Evolutionary conservation across 2,113 vertebrate genomes (phyloP).

Genomic region (Chroicocephalus ridibundus): DNA sequence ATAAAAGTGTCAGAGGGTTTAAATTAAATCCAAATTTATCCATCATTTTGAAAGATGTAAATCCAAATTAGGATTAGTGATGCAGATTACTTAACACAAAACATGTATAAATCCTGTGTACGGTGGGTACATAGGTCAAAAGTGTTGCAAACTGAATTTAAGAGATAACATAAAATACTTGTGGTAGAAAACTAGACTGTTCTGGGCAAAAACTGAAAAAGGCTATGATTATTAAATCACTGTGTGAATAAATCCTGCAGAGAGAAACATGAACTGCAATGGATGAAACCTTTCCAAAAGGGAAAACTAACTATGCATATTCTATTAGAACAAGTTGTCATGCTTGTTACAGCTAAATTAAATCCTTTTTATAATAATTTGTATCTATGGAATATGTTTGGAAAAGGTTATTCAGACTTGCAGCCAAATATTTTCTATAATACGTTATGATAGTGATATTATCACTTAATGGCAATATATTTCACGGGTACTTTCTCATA

Average conservation of each 20-base stretch:
- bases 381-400: not conserved
- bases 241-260: not conserved
- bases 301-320: not conserved
- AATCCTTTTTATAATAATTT: not conserved
- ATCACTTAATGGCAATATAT: not conserved
- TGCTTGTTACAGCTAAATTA: not conserved
- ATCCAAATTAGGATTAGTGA: constrained; percentile 59
- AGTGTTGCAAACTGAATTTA: constrained; percentile 34
- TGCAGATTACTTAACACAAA: constrained; percentile 28
- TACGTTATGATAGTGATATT: not conserved
- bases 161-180: not conserved
- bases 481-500: not conserved
- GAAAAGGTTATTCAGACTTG: constrained; percentile 14
- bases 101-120: not conserved
- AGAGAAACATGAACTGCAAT: not conserved
- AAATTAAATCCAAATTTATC: constrained; percentile 26
- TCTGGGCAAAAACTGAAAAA: not conserved
- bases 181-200: not conserved
- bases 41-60: constrained; percentile 32
- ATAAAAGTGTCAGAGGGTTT: not conserved
- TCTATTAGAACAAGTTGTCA: not conserved
- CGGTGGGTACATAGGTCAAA: not conserved
- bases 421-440: not conserved
- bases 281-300: not conserved
- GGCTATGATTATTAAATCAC: not conserved